Evolutionary conservation across 1,140 invertebrate genomes (phyloP).

Genomic region (Eueides isabella): DNA sequence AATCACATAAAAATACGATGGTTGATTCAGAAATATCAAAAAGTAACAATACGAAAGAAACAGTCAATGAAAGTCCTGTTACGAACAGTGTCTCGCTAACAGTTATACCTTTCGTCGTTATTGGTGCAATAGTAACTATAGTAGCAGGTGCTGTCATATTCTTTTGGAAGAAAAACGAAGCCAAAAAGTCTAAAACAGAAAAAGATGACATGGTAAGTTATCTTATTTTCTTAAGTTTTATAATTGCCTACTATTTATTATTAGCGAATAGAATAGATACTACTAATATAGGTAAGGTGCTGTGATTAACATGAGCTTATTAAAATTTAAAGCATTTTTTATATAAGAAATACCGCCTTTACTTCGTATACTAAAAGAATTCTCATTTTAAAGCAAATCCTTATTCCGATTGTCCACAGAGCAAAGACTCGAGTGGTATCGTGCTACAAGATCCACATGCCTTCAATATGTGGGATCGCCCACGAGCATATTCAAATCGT

Average conservation of each 20-base stretch:
- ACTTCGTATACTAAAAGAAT: neutral
- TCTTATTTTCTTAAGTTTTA: conserved; percentile 2
- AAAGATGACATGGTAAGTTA: conserved; percentile 76
- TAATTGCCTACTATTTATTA: neutral
- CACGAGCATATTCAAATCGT: conserved; percentile 88
- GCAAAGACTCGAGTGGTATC: conserved; percentile 75
- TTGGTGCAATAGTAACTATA: conserved; percentile 65
- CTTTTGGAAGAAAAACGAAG: conserved; percentile 68
- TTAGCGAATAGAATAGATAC: neutral
- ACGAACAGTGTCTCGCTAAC: conserved; percentile 57
- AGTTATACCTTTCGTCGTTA: conserved; percentile 69
- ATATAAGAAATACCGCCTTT: neutral
- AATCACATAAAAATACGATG: conserved; percentile 45
- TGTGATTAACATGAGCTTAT: neutral
- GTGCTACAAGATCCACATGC: conserved; percentile 70
- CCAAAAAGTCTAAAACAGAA: conserved; percentile 57
- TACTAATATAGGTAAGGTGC: neutral
- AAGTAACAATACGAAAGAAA: conserved; percentile 45
- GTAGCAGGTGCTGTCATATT: conserved; percentile 69
- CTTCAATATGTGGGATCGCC: conserved; percentile 86
- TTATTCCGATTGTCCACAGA: conserved; percentile 64
- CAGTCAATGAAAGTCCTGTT: conserved; percentile 45
- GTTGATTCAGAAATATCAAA: conserved; percentile 46
- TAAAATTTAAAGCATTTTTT: neutral
- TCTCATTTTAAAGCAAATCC: conserved; percentile 4